Evolutionary conservation across 2,888 invertebrate species (phyloP), one percentile per base, ranked within the genome.

Genomic region (Hedya salicella): DNA sequence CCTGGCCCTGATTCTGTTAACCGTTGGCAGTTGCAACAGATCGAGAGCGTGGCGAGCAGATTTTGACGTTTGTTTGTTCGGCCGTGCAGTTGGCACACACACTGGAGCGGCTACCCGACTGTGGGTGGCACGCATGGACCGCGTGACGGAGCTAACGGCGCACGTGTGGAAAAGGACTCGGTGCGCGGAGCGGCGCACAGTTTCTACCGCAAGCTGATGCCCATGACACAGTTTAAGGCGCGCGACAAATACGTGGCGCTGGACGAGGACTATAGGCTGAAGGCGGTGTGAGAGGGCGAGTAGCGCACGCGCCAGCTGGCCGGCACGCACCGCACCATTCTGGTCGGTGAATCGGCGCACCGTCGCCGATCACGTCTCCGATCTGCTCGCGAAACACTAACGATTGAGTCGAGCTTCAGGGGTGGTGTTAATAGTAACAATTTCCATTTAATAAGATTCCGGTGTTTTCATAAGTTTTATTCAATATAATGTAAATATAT

Each of bases 191-290:
- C 98, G 2, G 97, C 96, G 21, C 86, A 92, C 44, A 94, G 96
- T 54, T 97, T 98, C 93, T 97, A 95, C 90, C 94, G 95, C 78
- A 97, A 97, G 91, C 92, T 98, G 73, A 90, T 94, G 62, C 93
- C 95, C 71, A 95, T 98, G 19, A 95, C 95, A 62, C 93, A 99
- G 71, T 94, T 99, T 78, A 96, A 96, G 81, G 98, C 98, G 67
- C 95, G 95, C 78, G 96, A 98, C 81, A 97, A 96, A 88, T 97
- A 95, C 81, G 95, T 96, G 70, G 93, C 95, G 78, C 90, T 98
- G 72, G 96, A 95, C 70, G 94, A 96, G 73, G 98, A 98, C 91
- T 99, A 99, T 89, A 98, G 97, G 67, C 94, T 99, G 74, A 94
- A 95, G 77, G 94, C 95, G 91, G 98, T 98, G 93, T 93, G 93